Base-by-base conservation (phyloP, 2,888 invertebrate species). In the Hymenopus coronatus region DNA sequence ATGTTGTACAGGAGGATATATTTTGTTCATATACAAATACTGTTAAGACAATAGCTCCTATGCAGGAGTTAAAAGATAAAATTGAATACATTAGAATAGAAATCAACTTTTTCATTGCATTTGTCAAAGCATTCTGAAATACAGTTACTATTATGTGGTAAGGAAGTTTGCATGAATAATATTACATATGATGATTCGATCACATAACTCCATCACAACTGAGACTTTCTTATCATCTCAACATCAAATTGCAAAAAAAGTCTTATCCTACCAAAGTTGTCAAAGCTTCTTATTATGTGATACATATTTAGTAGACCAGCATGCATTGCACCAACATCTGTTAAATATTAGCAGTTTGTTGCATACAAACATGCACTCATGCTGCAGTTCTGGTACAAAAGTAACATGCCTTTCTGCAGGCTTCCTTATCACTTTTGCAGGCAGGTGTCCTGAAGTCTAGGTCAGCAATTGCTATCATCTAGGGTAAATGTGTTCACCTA, bases 271-370 rank as follows among this genome's bases (percentile, higher is more conserved):
- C 30, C 81, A 87, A 88, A 88, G 88, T 85, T 88, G 82, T 87
- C 82, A 87, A 87, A 87, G 87, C 87, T 87, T 82, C 87, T 87
- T 82, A 87, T 82, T 88, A 88, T 84, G 88, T 83, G 46, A 83
- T 88, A 84, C 83, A 88, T 88, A 85, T 83, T 88, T 83, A 40
- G 82, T 87, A 88, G 82, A 88, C 28, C 33, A 84, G 87, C 89
- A 87, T 87, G 83, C 83, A 85, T 87, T 89, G 89, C 89, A 89
- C 89, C 89, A 87, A 85, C 30, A 27, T 81, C 89, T 30, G 83
- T 89, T 89, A 89, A 89, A 89, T 14, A 30, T 83, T 83, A 83
- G 70, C 87, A 83, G 25, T 84, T 88, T 88, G 33, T 27, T 81
- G 40, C n/a, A 82, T 14, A 81, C 28, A 20, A 82, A n/a, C 40